Base-by-base conservation (phyloP, 2,888 invertebrate species). In the Tachina lurida region DNA sequence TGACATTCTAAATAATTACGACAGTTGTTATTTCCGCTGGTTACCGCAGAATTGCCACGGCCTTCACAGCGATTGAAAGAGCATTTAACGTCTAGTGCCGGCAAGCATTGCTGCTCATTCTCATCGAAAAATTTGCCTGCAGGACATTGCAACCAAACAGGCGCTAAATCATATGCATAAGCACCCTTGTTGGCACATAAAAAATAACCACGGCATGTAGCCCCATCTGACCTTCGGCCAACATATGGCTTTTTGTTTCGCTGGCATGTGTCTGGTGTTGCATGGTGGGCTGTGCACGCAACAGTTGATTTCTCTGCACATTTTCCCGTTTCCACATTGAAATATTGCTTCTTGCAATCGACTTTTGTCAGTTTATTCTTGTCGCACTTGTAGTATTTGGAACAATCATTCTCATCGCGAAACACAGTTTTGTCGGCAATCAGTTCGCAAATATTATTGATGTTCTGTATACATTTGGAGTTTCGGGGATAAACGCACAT, bases 131-230 rank as follows among this genome's bases (percentile, higher is more conserved):
- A 92, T 8, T 43, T 83, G 1, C 90, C 91, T 13, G 84, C 88
- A 0, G 88, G 87, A 47, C 91, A 92, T 78, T 90, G 91, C 45
- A 19, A 12, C 92, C 92, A 92, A 0, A 15, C 0, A 0, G 91
- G 91, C 45, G 89, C 78, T 12, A 90, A 8, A 56, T 92, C 91
- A 0, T 58, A 49, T 2, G 70, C 71, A 0, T 89, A 88, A 1
- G 15, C 9, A 5, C 88, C 88, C 49, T 84, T 84, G 54, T 89
- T 75, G 8, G 81, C 58, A 65, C 91, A 92, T 13, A 56, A 73
- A 68, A 90, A 92, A 75, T 89, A 92, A 0, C 91, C 92, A 5
- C 91, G 90, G 45, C 92, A 92, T 12, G 90, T 88, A 3, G 88
- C 87, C 0, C 17, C 74, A 12, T 84, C 63, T 0, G 88, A 45